Evolutionary conservation across 2,797 vertebrate genomes (phyloP), one percentile per base, ranked within the genome.

Genomic region (Odontamblyopus lacepedii): DNA sequence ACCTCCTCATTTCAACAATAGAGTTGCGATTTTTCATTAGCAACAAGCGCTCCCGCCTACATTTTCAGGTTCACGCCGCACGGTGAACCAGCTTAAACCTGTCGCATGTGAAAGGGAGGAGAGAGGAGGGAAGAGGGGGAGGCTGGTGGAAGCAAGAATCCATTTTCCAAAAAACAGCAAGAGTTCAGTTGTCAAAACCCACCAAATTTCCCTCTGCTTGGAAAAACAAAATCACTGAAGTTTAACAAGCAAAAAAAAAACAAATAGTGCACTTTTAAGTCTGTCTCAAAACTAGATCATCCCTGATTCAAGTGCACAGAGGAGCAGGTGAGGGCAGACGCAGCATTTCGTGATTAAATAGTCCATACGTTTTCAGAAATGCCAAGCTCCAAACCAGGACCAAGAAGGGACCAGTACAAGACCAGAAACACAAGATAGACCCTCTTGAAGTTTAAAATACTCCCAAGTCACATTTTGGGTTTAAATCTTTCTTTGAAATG

Each of bases 261-360:
- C 50, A 9, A 12, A 76, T 70, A 80, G 87, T 78, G 80, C 88
- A 89, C 86, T 38, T 62, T 76, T 84, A 89, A 82, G 75, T 89
- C 83, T 77, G 70, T 41, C 71, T 88, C 87, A 80, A 79, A 87
- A 89, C 83, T 77, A 83, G 82, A 85, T 84, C 89, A 74, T 93
- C 92, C 92, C 93, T 93, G 92, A 94, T 91, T 93, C 79, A 87
- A 90, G 89, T 92, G 90, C 90, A 89, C 89, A 83, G 85, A 85
- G 84, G 63, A 81, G 85, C 70, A 50, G 63, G 48, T 44, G 73
- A 69, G 73, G 76, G 70, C 76, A 78, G 70, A 79, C 63, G 81
- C 80, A 83, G 79, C 83, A 83, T 61, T 70, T 75, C 8, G 63
- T 75, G 78, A 72, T 76, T 77, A 71, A 83, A 77, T 78, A 76